Evolutionary conservation across 2,888 invertebrate species (phyloP).

Genomic region (Scelioninae gen. 2): DNA sequence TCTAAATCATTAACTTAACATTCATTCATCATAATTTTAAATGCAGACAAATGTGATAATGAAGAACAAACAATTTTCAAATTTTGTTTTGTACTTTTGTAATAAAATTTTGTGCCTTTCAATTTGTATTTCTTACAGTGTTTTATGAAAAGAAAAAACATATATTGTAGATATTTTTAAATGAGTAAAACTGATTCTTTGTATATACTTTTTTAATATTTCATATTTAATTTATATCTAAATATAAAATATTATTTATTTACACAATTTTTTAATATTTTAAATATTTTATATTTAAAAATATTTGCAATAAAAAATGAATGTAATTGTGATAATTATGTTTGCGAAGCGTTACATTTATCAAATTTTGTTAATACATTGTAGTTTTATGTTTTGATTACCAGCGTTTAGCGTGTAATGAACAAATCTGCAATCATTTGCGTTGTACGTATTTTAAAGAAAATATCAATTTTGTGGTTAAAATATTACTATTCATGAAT

Average conservation of each 20-base stretch:
- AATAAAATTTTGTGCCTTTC: slow-evolving; percentile 5
- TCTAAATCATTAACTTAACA: too few relatives aligned
- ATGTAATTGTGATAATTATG: slow-evolving; percentile 12
- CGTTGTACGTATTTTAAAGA: slow-evolving; percentile 62
- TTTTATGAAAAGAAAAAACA: too few relatives aligned
- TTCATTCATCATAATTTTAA: too few relatives aligned
- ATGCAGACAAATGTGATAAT: neutral
- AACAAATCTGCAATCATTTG: slow-evolving; percentile 70
- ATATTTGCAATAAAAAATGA: neutral
- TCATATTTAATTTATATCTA: too few relatives aligned
- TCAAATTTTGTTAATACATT: neutral
- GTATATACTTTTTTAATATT: neutral
- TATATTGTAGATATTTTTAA: neutral
- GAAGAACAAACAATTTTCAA: neutral
- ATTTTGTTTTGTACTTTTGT: slow-evolving; percentile 12
- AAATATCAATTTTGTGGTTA: slow-evolving; percentile 3
- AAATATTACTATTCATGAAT: slow-evolving; percentile 15
- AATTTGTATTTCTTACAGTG: neutral
- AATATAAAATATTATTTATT: too few relatives aligned
- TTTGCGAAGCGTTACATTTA: slow-evolving; percentile 3
- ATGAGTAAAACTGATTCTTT: neutral
- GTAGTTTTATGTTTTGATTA: slow-evolving; percentile 5
- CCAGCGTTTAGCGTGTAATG: slow-evolving; percentile 17
- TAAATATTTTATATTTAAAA: too few relatives aligned
- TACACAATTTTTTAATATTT: too few relatives aligned